Evolutionary conservation across 2,888 invertebrate species (phyloP).

Genomic region (Macrosoma leucophasiata): DNA sequence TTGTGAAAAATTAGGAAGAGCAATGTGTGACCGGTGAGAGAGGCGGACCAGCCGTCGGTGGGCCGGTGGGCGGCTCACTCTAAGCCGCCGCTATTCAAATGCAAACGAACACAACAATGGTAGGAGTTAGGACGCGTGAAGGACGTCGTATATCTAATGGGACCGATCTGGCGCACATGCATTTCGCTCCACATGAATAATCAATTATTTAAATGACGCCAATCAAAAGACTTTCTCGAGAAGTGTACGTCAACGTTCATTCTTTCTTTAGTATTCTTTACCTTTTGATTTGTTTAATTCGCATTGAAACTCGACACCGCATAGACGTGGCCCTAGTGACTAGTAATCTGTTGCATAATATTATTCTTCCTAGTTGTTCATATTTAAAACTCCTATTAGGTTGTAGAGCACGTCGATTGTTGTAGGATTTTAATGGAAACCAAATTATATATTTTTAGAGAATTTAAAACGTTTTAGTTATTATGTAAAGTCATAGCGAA

Average conservation of each 20-base stretch:
- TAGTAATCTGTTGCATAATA: slow-evolving; percentile 73
- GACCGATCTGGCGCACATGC: slow-evolving; percentile 63
- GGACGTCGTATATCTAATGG: slow-evolving; percentile 70
- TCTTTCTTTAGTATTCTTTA: slow-evolving; percentile 35
- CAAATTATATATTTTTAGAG: slow-evolving; percentile 75
- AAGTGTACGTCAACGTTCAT: slow-evolving; percentile 40
- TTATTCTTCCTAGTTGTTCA: slow-evolving; percentile 72
- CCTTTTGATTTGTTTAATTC: slow-evolving; percentile 30
- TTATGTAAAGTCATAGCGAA: slow-evolving; percentile 72
- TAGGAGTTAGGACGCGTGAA: slow-evolving; percentile 74
- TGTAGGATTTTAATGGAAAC: slow-evolving; percentile 73
- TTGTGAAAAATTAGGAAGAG: too few species aligned
- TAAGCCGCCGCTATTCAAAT: slow-evolving; percentile 64
- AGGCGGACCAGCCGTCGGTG: slow-evolving; percentile 48
- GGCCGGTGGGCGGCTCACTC: slow-evolving; percentile 55
- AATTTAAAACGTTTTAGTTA: slow-evolving; percentile 70
- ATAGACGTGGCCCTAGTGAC: slow-evolving; percentile 40
- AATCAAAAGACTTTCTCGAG: slow-evolving; percentile 60
- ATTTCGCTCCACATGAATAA: slow-evolving; percentile 71
- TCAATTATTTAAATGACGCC: slow-evolving; percentile 70
- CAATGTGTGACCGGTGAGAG: slow-evolving; percentile 43
- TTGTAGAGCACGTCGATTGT: slow-evolving; percentile 68
- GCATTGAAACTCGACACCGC: slow-evolving; percentile 50
- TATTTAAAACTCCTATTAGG: slow-evolving; percentile 74
- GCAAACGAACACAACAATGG: slow-evolving; percentile 70